Evolutionary conservation across 2,888 invertebrate genomes (phyloP).

Genomic region (Apotomis turbidana): DNA sequence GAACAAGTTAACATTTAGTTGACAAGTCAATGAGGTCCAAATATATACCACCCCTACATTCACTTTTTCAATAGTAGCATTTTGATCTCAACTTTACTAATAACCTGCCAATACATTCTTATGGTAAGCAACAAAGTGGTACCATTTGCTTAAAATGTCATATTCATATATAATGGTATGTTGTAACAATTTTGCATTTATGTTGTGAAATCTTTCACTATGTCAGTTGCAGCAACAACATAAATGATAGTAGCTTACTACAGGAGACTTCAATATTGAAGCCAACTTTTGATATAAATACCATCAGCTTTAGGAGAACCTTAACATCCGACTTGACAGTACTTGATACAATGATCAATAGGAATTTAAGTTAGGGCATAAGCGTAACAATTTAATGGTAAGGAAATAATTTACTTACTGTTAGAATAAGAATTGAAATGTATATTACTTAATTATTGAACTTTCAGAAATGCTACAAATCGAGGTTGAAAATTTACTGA

Average conservation of each 20-base stretch:
- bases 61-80: slow-evolving; percentile 10
- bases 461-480: slow-evolving; percentile 30
- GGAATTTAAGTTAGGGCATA: slow-evolving; percentile 9
- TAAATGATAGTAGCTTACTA: slow-evolving; percentile 1
- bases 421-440: slow-evolving; percentile 7
- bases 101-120: background rate
- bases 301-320: slow-evolving; percentile 1
- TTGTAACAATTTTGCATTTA: background rate
- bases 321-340: background rate
- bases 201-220: slow-evolving; percentile 12
- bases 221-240: background rate
- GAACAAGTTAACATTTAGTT: background rate
- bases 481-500: slow-evolving; percentile 16
- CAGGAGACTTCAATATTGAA: background rate
- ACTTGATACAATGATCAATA: slow-evolving; percentile 30
- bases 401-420: slow-evolving; percentile 14
- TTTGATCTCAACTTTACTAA: slow-evolving; percentile 31
- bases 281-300: background rate
- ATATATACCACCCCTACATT: slow-evolving; percentile 1
- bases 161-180: background rate
- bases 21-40: slow-evolving; percentile 28
- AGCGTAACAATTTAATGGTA: slow-evolving; percentile 27
- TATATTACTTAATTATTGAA: slow-evolving; percentile 9
- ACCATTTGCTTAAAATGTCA: background rate
- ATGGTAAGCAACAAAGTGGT: too few relatives aligned